These are phyloP conservation scores for Turdus rufiventris DNA, from an alignment of 2,113 vertebrate species.

Conservation along the genomic window DNA sequence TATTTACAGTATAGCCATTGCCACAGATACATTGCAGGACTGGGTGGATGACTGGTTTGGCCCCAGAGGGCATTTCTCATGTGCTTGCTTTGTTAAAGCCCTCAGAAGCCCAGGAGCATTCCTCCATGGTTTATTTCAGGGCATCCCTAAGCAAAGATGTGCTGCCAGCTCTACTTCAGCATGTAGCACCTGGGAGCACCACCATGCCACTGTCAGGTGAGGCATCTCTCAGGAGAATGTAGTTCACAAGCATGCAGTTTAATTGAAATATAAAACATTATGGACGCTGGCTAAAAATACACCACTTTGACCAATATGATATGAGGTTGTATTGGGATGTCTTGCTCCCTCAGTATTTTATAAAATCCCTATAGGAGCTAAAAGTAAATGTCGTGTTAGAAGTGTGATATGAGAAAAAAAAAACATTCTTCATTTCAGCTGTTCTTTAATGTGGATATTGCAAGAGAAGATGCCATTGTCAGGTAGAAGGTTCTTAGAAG, in stretches of 20 bases:
- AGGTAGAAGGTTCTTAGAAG: background rate
- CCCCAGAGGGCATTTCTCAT: background rate
- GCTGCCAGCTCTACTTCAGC: background rate
- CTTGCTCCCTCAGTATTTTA: background rate
- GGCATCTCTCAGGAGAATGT: background rate
- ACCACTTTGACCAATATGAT: background rate
- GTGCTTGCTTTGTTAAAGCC: background rate
- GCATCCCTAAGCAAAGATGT: background rate
- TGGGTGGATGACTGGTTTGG: background rate
- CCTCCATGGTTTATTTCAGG: background rate
- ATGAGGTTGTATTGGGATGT: background rate
- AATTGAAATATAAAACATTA: background rate
- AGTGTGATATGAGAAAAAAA: background rate
- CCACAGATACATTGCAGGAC: background rate
- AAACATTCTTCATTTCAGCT: background rate
- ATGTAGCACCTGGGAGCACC: background rate
- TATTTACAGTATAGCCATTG: background rate
- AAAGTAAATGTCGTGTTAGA: background rate
- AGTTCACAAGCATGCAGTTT: background rate
- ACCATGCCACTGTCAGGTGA: background rate
- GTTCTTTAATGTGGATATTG: background rate
- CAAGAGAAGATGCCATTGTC: background rate
- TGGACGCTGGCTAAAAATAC: background rate
- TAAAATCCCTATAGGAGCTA: background rate
- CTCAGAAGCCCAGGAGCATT: background rate